Percentiles rank a stretch among this genome's conserved stretches.
phyloP scores from a whole-genome alignment of 2,113 vertebrate genomes.

The Hipposideros armiger region DNA sequence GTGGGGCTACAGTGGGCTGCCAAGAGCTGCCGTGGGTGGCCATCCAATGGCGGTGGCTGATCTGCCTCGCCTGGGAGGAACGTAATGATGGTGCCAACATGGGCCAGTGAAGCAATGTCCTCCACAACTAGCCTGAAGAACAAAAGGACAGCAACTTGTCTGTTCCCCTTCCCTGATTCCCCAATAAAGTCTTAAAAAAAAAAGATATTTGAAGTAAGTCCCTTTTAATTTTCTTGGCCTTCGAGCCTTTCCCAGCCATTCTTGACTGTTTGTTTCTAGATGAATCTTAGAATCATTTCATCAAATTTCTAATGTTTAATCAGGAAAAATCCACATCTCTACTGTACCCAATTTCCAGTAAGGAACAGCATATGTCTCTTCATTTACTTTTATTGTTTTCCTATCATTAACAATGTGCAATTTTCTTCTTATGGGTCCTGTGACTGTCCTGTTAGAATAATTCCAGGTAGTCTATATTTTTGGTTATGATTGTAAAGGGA shows the following conservation, averaged over 20 bases:
- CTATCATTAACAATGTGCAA: background rate
- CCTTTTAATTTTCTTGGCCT: background rate
- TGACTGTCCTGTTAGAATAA: background rate
- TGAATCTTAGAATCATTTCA: conserved; percentile 24
- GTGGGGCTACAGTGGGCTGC: no score
- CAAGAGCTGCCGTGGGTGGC: no score
- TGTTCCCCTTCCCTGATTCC: no score
- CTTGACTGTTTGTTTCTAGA: background rate
- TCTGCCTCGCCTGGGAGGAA: no score
- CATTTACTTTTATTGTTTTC: background rate
- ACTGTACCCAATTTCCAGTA: background rate
- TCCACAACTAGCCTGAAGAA: no score
- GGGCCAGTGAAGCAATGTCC: no score
- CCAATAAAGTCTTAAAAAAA: no score
- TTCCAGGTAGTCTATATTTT: background rate
- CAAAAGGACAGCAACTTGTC: no score
- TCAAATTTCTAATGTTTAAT: background rate
- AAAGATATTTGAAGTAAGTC: background rate
- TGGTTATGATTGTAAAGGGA: background rate
- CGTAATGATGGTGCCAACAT: no score
- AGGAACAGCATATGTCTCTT: background rate
- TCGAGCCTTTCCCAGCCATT: background rate
- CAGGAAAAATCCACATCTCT: background rate
- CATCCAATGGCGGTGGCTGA: no score
- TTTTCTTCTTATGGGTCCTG: background rate